A percentile compares a stretch with the other conserved stretches of the same genome.
Evolutionary conservation across 2,113 vertebrate species (phyloP).

Genomic region (Xiphias gladius): DNA sequence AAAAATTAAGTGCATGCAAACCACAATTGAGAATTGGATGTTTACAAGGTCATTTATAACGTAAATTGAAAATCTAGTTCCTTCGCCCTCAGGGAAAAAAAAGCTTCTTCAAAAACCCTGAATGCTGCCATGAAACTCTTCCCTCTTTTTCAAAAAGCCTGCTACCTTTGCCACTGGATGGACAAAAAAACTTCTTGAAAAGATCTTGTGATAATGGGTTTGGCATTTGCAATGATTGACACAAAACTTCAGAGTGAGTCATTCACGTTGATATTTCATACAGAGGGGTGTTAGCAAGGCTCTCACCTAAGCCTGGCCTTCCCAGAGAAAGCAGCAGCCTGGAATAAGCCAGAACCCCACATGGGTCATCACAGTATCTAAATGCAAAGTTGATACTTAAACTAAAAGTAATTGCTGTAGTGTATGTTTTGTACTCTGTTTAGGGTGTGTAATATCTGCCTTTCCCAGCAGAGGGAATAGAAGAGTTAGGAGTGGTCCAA

Average conservation of each 20-base stretch:
- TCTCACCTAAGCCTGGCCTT: slow-evolving; percentile 65
- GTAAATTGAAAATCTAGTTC: slow-evolving; percentile 39
- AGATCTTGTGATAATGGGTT: slow-evolving; percentile 83
- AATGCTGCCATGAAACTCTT: slow-evolving; percentile 42
- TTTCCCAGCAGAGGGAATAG: slow-evolving; percentile 88
- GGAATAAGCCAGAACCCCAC: slow-evolving; percentile 11
- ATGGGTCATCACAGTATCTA: not conserved
- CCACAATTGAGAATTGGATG: slow-evolving; percentile 34
- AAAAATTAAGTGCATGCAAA: slow-evolving; percentile 23
- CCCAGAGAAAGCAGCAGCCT: slow-evolving; percentile 48
- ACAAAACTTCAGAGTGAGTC: slow-evolving; percentile 83
- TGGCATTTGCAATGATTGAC: slow-evolving; percentile 86
- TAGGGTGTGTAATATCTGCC: slow-evolving; percentile 83
- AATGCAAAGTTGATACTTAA: slow-evolving; percentile 14
- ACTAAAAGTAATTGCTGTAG: slow-evolving; percentile 40
- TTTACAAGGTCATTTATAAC: slow-evolving; percentile 62
- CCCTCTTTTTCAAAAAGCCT: slow-evolving; percentile 59
- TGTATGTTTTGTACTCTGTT: slow-evolving; percentile 10
- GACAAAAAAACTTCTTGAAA: slow-evolving; percentile 79
- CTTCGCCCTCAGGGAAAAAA: slow-evolving; percentile 31
- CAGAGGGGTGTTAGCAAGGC: slow-evolving; percentile 64
- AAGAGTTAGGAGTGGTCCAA: slow-evolving; percentile 82
- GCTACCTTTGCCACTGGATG: slow-evolving; percentile 67
- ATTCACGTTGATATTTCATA: slow-evolving; percentile 85
- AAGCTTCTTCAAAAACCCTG: slow-evolving; percentile 45